Conservation (phyloP, 1,140 invertebrate species). For the Papilio dardanus region DNA sequence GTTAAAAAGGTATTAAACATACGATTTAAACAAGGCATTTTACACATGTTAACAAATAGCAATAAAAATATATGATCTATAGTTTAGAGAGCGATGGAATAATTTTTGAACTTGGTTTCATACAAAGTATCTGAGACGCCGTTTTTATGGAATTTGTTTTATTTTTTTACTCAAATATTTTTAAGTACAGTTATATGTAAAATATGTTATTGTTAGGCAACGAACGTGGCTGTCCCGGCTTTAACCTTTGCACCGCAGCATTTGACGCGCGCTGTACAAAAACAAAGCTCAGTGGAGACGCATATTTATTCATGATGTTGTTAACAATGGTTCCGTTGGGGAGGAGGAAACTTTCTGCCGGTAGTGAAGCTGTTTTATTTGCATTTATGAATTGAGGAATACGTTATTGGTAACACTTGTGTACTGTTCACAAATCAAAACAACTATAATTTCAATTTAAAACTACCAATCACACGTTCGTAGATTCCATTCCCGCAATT, state of each 20-base stretch:
- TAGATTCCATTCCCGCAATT: no score
- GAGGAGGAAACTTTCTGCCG: neutral
- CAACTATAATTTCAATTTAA: neutral
- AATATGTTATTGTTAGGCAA: slow-evolving; percentile 13
- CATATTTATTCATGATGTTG: slow-evolving; percentile 17
- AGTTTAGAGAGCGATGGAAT: no score
- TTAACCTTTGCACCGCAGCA: neutral
- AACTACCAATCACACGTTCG: neutral
- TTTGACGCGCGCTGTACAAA: slow-evolving; percentile 10
- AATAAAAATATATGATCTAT: no score
- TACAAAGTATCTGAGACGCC: no score
- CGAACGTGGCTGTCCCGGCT: neutral
- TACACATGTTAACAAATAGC: no score
- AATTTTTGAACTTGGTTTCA: no score
- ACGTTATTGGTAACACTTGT: neutral
- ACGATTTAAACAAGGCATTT: no score
- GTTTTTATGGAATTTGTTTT: neutral
- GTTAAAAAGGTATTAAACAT: no score
- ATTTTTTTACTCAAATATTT: neutral
- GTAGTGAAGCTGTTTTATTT: slow-evolving; percentile 3
- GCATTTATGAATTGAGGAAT: slow-evolving; percentile 1
- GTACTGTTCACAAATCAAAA: neutral
- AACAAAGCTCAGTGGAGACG: slow-evolving; percentile 3
- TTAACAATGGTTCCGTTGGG: slow-evolving; percentile 9
- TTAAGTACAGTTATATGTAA: slow-evolving; percentile 4